Evolutionary conservation across 2,113 vertebrate species (phyloP), one percentile per base, ranked within the genome.

Genomic region (Machaerirhynchus nigripectus): DNA sequence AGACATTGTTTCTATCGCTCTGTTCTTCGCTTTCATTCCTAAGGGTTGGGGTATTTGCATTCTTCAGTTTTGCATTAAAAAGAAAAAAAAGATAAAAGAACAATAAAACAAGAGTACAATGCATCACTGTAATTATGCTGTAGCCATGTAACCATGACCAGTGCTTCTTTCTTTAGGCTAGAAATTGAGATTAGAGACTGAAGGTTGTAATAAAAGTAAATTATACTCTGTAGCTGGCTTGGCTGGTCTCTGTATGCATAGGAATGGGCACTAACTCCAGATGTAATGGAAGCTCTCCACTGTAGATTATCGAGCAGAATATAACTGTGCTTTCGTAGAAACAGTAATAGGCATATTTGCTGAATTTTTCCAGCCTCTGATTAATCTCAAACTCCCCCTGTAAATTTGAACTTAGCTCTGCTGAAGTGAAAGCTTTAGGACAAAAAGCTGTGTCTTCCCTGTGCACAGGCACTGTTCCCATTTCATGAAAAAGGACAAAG

Each of bases 131-230:
- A 95, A 91, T 93, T 76, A 94, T 27, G 19, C 52, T 71, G n/a
- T 60, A 91, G 59, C 60, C 56, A 84, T 53, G n/a, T 61, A 89
- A 68, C 75, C 67, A 92, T 59, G 74, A 77, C 73, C 76, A 80
- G 23, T 40, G 42, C 30, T 80, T 69, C 67, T 90, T 95, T 94
- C 94, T 93, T 95, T 69, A 82, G 91, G 53, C 37, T 95, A 84
- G 84, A 89, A 95, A 89, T 22, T 71, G 53, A 82, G 87, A 96
- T 84, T 78, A 89, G 69, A 96, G 89, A 65, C 76, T 87, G 60
- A 81, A 82, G 49, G 61, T 56, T 92, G 64, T 75, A 95, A 96
- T 95, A 90, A 81, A 57, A 89, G 80, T 78, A 92, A 96, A 97
- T 95, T 96, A 92, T 26, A 93, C 59, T 92, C 35, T 88, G 44